Evolutionary conservation across 2,888 invertebrate species (phyloP).

Genomic region (Drepana falcataria): DNA sequence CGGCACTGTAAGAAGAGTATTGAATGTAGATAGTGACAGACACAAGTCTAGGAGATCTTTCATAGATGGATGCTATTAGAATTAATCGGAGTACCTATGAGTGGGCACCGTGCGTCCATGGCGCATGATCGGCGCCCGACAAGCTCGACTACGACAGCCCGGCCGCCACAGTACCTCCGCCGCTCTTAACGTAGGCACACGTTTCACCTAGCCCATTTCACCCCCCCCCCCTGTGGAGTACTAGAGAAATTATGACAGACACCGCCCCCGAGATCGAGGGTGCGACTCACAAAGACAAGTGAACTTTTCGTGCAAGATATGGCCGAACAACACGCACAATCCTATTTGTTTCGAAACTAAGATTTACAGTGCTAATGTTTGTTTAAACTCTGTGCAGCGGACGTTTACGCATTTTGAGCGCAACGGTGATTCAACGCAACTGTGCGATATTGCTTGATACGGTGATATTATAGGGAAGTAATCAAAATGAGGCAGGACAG

Average conservation of each 20-base stretch:
- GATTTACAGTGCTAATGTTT: slow-evolving; percentile 23
- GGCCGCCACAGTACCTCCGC: slow-evolving; percentile 47
- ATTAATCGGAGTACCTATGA: slow-evolving; percentile 39
- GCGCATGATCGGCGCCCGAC: slow-evolving; percentile 66
- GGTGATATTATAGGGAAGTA: neutral
- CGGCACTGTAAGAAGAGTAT: neutral
- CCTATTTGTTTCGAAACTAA: slow-evolving; percentile 7
- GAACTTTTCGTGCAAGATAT: slow-evolving; percentile 30
- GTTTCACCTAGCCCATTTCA: slow-evolving; percentile 19
- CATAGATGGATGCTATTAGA: slow-evolving; percentile 43
- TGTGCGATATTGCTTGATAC: slow-evolving; percentile 13
- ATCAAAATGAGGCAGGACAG: slow-evolving; percentile 62
- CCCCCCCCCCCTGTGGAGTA: slow-evolving; percentile 12
- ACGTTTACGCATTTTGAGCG: slow-evolving; percentile 15
- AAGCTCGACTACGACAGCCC: slow-evolving; percentile 17
- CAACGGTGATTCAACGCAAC: slow-evolving; percentile 16
- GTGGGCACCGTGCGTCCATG: slow-evolving; percentile 29
- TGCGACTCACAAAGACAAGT: slow-evolving; percentile 25
- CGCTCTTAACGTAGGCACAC: slow-evolving; percentile 35
- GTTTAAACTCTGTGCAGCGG: slow-evolving; percentile 32
- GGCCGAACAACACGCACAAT: slow-evolving; percentile 10
- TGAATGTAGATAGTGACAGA: slow-evolving; percentile 4
- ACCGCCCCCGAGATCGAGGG: slow-evolving; percentile 33
- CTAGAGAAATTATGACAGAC: slow-evolving; percentile 41
- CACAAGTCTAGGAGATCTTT: slow-evolving; percentile 20